These are phyloP conservation scores for Equus quagga DNA, from an alignment of 2,113 vertebrate species.

Conservation along the genomic window DNA sequence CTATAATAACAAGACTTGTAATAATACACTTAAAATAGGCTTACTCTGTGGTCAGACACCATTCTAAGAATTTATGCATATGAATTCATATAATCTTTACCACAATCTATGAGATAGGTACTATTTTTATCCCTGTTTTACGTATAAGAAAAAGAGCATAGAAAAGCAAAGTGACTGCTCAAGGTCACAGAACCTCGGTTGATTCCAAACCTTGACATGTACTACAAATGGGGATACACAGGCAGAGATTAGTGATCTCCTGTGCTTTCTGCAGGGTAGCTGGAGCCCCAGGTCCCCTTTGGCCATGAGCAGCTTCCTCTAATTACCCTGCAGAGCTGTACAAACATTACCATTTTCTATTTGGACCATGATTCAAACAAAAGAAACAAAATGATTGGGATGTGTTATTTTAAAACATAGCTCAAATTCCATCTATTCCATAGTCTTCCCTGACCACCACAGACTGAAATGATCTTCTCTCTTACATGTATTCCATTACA, in stretches of 20 bases:
- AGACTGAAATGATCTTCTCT: not conserved
- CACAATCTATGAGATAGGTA: not conserved
- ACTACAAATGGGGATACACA: not conserved
- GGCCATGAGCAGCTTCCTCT: not conserved
- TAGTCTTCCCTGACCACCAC: not conserved
- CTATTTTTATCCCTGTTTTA: not conserved
- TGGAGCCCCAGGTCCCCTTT: not conserved
- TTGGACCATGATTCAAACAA: not conserved
- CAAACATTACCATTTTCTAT: not conserved
- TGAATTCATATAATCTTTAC: conserved; percentile 2
- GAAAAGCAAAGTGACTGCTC: not conserved
- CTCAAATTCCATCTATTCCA: not conserved
- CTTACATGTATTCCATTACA: not conserved
- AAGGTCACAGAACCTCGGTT: not conserved
- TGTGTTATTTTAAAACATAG: not conserved
- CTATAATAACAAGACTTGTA: not conserved
- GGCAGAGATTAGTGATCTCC: not conserved
- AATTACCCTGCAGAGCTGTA: not conserved
- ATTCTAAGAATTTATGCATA: not conserved
- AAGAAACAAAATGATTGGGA: not conserved
- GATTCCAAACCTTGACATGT: not conserved
- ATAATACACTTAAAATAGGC: not conserved
- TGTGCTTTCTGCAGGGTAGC: not conserved
- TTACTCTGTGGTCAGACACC: not conserved
- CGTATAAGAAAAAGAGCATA: not conserved